phyloP scores from a whole-genome alignment of 1,140 invertebrate genomes.

The Micrasema longulum region DNA sequence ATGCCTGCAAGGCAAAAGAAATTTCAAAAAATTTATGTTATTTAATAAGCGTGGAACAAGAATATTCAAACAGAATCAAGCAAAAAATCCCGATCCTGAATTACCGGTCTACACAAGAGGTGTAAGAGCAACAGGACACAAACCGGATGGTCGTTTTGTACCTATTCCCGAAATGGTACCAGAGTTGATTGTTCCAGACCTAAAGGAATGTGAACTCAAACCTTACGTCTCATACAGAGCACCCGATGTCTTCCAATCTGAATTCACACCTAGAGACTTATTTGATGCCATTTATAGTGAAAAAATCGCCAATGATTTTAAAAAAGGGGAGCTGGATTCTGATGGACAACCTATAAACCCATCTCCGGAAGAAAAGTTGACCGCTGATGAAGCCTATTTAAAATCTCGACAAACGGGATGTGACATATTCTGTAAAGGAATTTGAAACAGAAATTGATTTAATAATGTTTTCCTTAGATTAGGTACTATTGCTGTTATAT shows the following conservation, averaged over 20 bases:
- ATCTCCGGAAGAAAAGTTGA: constrained; percentile 77
- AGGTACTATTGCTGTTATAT: no score
- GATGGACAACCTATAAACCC: constrained; percentile 79
- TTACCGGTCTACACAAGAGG: constrained; percentile 76
- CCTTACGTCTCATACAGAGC: constrained; percentile 93
- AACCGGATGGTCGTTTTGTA: constrained; percentile 70
- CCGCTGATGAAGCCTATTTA: constrained; percentile 76
- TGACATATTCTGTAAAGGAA: constrained; percentile 75
- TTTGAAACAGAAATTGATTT: no score
- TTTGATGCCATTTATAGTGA: constrained; percentile 85
- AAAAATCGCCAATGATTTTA: constrained; percentile 85
- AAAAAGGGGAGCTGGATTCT: constrained; percentile 75
- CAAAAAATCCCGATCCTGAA: constrained; percentile 69
- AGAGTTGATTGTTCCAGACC: constrained; percentile 91
- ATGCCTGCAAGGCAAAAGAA: constrained; percentile 75
- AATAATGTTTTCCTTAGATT: no score
- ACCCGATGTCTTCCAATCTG: constrained; percentile 78
- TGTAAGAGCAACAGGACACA: constrained; percentile 71
- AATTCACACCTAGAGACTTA: constrained; percentile 87
- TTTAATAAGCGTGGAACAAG: constrained; percentile 79
- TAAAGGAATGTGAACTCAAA: constrained; percentile 84
- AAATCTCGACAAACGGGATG: constrained; percentile 79
- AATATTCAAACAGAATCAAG: constrained; percentile 73
- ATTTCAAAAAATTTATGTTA: constrained; percentile 82
- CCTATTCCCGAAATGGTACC: constrained; percentile 90